phyloP scores from a whole-genome alignment of 2,888 invertebrate genomes.

The Petrophora chlorosata region DNA sequence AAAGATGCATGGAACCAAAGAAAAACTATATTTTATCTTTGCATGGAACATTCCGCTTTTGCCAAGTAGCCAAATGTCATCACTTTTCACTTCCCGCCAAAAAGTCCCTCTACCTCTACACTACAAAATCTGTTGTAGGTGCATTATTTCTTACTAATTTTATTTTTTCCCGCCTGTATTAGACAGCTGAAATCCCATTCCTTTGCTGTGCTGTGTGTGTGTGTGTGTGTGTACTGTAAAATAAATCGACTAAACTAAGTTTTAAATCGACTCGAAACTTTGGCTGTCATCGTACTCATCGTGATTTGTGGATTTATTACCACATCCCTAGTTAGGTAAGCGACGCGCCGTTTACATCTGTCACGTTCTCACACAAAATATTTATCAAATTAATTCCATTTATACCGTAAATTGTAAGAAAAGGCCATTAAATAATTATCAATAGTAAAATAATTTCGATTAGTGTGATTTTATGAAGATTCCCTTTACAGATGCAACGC shows the following conservation, averaged over 20 bases:
- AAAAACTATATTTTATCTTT: too few relatives aligned
- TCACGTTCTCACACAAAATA: constrained; percentile 41
- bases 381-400: constrained; percentile 42
- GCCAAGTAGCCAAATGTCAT: too few relatives aligned
- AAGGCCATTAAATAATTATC: constrained; percentile 8
- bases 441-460: not conserved
- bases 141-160: too few relatives aligned
- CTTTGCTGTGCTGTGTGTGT: too few relatives aligned
- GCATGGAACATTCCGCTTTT: too few relatives aligned
- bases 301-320: not conserved
- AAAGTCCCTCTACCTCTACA: too few relatives aligned
- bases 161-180: too few relatives aligned
- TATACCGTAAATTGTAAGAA: constrained; percentile 41
- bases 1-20: too few relatives aligned
- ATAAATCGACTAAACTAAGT: not conserved
- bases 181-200: too few relatives aligned
- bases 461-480: constrained; percentile 9
- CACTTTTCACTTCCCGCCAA: too few relatives aligned
- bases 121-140: too few relatives aligned
- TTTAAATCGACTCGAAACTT: not conserved
- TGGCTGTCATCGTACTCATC: not conserved
- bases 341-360: constrained; percentile 21
- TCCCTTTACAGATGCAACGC: constrained; percentile 55
- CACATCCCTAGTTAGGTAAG: not conserved
- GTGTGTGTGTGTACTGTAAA: too few relatives aligned